Percentiles rank a stretch among this genome's conserved stretches.
Evolutionary conservation across 2,113 vertebrate genomes (phyloP).

Genomic region (Tringa solitaria): DNA sequence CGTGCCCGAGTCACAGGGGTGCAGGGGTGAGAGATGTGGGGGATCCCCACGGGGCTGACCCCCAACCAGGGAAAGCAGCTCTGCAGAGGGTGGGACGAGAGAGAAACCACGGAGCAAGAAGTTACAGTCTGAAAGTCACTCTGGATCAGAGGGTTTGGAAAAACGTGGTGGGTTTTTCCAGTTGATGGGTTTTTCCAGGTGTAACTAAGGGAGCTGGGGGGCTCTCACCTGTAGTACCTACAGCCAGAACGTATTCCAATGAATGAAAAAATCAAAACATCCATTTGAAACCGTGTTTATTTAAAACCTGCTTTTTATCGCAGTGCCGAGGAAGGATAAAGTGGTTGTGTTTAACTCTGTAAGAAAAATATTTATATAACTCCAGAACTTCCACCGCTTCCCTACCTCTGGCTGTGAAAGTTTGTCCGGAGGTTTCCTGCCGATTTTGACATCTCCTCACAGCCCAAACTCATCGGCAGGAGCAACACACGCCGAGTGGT

Average conservation of each 20-base stretch:
- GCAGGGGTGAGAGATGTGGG: accelerated
- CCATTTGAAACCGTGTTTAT: background rate
- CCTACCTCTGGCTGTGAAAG: background rate
- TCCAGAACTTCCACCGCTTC: background rate
- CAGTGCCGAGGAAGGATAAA: constrained; percentile 1
- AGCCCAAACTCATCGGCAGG: accelerated
- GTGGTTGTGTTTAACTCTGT: background rate
- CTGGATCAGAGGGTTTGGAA: background rate
- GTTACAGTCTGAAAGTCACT: accelerated
- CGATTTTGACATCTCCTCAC: accelerated
- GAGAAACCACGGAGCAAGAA: accelerated
- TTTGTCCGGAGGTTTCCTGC: background rate
- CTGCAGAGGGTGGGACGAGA: accelerated
- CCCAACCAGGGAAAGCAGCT: accelerated
- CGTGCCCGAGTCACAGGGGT: accelerated
- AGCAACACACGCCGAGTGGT: accelerated
- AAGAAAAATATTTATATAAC: background rate
- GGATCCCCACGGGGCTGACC: background rate
- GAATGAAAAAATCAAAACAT: background rate
- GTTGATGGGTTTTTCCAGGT: accelerated
- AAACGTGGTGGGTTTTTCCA: accelerated
- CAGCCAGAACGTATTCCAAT: background rate
- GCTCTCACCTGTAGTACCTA: accelerated
- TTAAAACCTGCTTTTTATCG: background rate
- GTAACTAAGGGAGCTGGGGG: background rate